Conservation (phyloP, 2,888 invertebrate species). For the Capitulum mitella region DNA sequence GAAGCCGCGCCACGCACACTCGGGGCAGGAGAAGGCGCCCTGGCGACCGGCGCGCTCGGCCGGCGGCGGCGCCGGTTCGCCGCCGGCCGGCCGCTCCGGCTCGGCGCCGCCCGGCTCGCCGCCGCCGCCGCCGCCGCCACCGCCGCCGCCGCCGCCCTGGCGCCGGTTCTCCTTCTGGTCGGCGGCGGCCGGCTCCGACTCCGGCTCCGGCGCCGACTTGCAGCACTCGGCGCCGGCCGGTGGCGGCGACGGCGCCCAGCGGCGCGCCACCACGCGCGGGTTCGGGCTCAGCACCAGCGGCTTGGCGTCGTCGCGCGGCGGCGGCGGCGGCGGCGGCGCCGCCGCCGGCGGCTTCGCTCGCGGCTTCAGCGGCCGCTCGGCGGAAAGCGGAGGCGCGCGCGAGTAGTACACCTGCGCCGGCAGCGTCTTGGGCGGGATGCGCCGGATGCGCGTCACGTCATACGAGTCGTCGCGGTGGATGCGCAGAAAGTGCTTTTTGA, state of each 20-base stretch:
- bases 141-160: too few species aligned
- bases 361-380: slow-evolving; percentile 39
- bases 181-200: too few species aligned
- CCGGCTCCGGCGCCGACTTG: too few species aligned
- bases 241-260: slow-evolving; percentile 27
- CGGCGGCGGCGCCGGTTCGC: slow-evolving; percentile 31
- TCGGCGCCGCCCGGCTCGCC: slow-evolving; percentile 34
- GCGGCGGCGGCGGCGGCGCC: slow-evolving; percentile 37
- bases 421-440: slow-evolving; percentile 25
- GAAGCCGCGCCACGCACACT: slow-evolving; percentile 85
- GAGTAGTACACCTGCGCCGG: slow-evolving; percentile 25
- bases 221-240: slow-evolving; percentile 27
- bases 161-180: slow-evolving; percentile 31
- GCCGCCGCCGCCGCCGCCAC: too few species aligned
- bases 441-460: slow-evolving; percentile 48
- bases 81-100: too few species aligned
- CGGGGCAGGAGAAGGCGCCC: slow-evolving; percentile 74
- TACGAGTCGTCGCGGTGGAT: slow-evolving; percentile 87
- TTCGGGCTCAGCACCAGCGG: slow-evolving; percentile 28
- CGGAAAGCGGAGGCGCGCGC: slow-evolving; percentile 26
- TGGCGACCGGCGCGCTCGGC: slow-evolving; percentile 42
- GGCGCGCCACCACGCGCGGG: slow-evolving; percentile 28
- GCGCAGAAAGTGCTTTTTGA: slow-evolving; percentile 84
- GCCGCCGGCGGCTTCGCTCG: slow-evolving; percentile 42
- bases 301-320: slow-evolving; percentile 33